A percentile compares a stretch with the other conserved stretches of the same genome.
Evolutionary conservation across 1,140 invertebrate species (phyloP).

Genomic region (Eriosoma lanigerum): DNA sequence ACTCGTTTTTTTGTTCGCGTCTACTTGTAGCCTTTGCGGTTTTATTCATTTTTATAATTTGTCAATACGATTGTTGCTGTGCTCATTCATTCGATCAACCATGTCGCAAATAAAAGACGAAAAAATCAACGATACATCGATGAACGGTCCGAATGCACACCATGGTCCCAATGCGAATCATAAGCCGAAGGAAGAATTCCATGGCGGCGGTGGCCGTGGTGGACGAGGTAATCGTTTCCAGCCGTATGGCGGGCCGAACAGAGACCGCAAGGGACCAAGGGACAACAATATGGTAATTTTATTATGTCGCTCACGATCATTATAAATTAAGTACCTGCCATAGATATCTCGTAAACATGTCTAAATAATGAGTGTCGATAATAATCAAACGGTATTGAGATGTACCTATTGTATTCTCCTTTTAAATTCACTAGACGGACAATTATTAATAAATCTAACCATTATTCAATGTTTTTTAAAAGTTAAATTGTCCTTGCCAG

Average conservation of each 20-base stretch:
- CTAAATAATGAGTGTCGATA: neutral
- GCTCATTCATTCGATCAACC: too few relatives aligned
- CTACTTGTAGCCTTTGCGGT: too few relatives aligned
- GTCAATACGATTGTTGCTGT: too few relatives aligned
- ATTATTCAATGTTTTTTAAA: too few relatives aligned
- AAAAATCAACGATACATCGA: conserved; percentile 18
- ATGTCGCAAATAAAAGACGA: conserved; percentile 45
- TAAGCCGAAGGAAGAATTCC: conserved; percentile 33
- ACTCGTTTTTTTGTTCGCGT: too few relatives aligned
- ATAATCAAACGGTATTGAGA: neutral
- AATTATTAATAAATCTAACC: too few relatives aligned
- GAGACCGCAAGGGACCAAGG: conserved; percentile 33
- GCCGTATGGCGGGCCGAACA: conserved; percentile 27
- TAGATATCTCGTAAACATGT: too few relatives aligned
- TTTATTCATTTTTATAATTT: too few relatives aligned
- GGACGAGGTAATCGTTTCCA: conserved; percentile 43
- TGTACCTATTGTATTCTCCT: neutral
- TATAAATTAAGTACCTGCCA: too few relatives aligned
- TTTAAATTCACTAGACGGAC: too few relatives aligned
- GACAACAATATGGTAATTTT: conserved; percentile 42
- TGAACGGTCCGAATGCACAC: conserved; percentile 13
- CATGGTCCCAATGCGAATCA: conserved; percentile 12
- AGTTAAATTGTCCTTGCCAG: too few relatives aligned
- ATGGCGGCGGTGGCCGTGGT: conserved; percentile 35
- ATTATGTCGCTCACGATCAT: too few relatives aligned